Percentiles rank a stretch among this genome's conserved stretches.
Evolutionary conservation across 2,888 invertebrate species (phyloP).

Genomic region (Lycocerus yunnanus): DNA sequence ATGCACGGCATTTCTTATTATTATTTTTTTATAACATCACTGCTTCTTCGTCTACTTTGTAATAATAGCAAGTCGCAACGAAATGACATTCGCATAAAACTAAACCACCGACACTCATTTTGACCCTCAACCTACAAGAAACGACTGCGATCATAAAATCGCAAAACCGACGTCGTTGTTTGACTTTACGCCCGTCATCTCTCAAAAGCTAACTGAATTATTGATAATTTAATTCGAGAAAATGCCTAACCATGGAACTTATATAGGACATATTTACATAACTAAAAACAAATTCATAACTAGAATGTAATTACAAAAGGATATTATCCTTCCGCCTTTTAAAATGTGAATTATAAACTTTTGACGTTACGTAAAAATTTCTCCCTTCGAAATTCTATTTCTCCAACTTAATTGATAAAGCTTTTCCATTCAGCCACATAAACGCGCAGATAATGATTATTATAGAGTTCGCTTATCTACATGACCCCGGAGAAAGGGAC

Average conservation of each 20-base stretch:
- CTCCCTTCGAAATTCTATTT: not conserved
- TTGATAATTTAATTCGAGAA: slow-evolving; percentile 56
- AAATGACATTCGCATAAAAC: slow-evolving; percentile 25
- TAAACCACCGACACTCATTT: slow-evolving; percentile 15
- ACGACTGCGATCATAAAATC: slow-evolving; percentile 45
- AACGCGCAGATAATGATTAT: not conserved
- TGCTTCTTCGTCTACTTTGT: slow-evolving; percentile 6
- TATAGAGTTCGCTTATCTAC: slow-evolving; percentile 1
- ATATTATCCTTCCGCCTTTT: not conserved
- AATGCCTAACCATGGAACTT: slow-evolving; percentile 53
- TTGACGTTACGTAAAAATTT: not conserved
- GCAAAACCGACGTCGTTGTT: slow-evolving; percentile 42
- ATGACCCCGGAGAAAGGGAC: slow-evolving; percentile 16
- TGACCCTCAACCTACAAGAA: slow-evolving; percentile 16
- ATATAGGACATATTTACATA: slow-evolving; percentile 35
- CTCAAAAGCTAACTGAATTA: slow-evolving; percentile 51
- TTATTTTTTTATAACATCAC: not conserved
- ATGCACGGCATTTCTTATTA: not conserved
- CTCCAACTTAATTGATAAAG: not conserved
- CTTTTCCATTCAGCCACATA: not conserved
- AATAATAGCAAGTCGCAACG: slow-evolving; percentile 21
- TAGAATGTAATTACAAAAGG: not conserved
- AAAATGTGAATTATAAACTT: not conserved
- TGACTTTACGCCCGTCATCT: slow-evolving; percentile 50
- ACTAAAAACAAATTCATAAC: not conserved